Base-by-base conservation (phyloP, 64 coral and sea anemone genomes). In the Catalaphyllia jardinei region DNA sequence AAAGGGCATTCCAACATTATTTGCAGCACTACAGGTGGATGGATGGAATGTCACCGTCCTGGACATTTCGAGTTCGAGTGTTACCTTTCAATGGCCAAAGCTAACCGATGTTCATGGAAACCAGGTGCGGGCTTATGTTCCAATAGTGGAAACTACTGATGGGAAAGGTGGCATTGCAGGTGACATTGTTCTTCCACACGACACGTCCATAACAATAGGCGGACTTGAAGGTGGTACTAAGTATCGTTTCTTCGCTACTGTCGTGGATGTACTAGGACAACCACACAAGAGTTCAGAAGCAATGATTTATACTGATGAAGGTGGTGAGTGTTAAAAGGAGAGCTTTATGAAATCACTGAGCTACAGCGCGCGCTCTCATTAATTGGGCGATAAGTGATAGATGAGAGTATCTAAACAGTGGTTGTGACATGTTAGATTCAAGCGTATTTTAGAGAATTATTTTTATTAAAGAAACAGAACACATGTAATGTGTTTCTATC, bases 21-120 rank as follows among this genome's bases (percentile, higher is more conserved):
- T 74, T 30, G 38, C 64, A 74, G 72, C 72, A 74, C 15, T 10
- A 74, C 27, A 38, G 72, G 30, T 74, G 25, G 14, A 74, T 74
- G 72, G 72, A 74, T 74, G 72, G 72, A 74, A 74, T 30, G 72
- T 74, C 72, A 74, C 72, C 29, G 29, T 74, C 15, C 12, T 74
- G 14, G 15, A 31, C 2, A 30, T 31, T 74, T 74, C 12, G 31
- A 8, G 31, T 33, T 74, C 72, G 15, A 74, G 27, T 74, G 31
- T 74, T 30, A 74, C 72, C 14, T 30, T 74, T 0, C 72, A 18
- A 30, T 74, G 72, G 72, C 72, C 72, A 29, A 74, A 74, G 3
- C 29, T 74, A 35, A 74, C 27, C 72, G 30, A 30, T 16, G 24
- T 74, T 14, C 30, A 4, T 30, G 72, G 72, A 28, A 74, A 74